phyloP scores from a whole-genome alignment of 2,797 vertebrate species.

The Sebastes reedi region DNA sequence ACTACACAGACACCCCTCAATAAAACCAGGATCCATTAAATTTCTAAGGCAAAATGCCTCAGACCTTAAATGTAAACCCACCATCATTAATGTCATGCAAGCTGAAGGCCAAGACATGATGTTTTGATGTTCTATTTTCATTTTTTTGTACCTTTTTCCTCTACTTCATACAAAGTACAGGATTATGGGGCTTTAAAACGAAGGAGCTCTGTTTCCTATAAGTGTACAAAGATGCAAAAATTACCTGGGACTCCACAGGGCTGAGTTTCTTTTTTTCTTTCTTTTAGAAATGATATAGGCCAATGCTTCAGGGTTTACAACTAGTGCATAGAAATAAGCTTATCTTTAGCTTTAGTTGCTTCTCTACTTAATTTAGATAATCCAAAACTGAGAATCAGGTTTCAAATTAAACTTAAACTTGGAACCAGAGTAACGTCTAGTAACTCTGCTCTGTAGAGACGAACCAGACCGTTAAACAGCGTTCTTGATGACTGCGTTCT shows the following conservation, averaged over 20 bases:
- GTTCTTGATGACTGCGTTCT: too few species aligned
- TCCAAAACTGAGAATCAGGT: not conserved
- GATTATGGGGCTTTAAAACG: not conserved
- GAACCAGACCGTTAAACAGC: too few species aligned
- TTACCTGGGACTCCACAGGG: not conserved
- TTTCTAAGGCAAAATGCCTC: not conserved
- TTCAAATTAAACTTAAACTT: not conserved
- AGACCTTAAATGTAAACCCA: not conserved
- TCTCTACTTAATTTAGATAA: not conserved
- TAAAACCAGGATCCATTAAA: not conserved
- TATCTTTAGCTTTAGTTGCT: too few species aligned
- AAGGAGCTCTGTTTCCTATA: not conserved
- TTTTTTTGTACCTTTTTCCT: not conserved
- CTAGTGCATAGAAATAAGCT: too few species aligned
- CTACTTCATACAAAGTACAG: not conserved
- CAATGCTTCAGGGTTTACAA: too few species aligned
- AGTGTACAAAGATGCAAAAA: not conserved
- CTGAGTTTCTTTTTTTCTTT: too few species aligned
- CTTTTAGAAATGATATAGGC: too few species aligned
- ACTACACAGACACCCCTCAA: not conserved
- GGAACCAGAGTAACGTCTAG: not conserved
- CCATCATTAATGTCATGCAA: not conserved
- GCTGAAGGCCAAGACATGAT: not conserved
- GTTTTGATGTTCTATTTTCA: not conserved
- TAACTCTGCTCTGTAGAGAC: too few species aligned